Percentiles rank a stretch among this genome's conserved stretches.
Evolutionary conservation across 2,888 invertebrate species (phyloP).

Genomic region (Epinotia ramella): DNA sequence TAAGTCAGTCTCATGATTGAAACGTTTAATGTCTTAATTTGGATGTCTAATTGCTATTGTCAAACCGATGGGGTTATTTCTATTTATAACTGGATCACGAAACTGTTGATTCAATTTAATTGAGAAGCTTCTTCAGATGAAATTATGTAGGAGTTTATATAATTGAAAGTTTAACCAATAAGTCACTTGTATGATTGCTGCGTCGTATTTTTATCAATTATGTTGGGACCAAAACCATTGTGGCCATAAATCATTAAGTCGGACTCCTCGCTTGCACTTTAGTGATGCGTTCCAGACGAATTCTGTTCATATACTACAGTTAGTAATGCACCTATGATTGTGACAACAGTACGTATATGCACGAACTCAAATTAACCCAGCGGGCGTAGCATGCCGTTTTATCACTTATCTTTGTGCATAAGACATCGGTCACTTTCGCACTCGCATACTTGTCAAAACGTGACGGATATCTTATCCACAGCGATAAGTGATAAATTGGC

Average conservation of each 20-base stretch:
- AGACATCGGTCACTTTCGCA: too few relatives aligned
- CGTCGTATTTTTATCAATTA: not conserved
- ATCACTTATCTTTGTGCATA: too few relatives aligned
- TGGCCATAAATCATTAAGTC: not conserved
- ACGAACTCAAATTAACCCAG: too few relatives aligned
- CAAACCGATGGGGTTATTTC: not conserved
- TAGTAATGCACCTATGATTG: not conserved
- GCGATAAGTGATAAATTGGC: too few relatives aligned
- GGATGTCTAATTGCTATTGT: not conserved
- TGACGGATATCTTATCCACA: too few relatives aligned
- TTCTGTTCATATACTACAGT: not conserved
- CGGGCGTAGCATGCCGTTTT: too few relatives aligned
- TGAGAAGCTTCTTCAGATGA: not conserved
- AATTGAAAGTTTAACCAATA: not conserved
- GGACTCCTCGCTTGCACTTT: not conserved
- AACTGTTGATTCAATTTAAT: not conserved
- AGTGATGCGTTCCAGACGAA: not conserved
- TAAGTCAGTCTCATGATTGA: slow-evolving; percentile 10
- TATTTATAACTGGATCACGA: not conserved
- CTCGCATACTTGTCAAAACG: too few relatives aligned
- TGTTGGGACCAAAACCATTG: not conserved
- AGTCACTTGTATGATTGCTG: not conserved
- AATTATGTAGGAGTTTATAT: not conserved
- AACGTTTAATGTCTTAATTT: slow-evolving; percentile 31
- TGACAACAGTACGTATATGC: not conserved